These are phyloP conservation scores for Steinernema feltiae DNA, from an alignment of 1,140 invertebrate genomes.

Conservation along the genomic window DNA sequence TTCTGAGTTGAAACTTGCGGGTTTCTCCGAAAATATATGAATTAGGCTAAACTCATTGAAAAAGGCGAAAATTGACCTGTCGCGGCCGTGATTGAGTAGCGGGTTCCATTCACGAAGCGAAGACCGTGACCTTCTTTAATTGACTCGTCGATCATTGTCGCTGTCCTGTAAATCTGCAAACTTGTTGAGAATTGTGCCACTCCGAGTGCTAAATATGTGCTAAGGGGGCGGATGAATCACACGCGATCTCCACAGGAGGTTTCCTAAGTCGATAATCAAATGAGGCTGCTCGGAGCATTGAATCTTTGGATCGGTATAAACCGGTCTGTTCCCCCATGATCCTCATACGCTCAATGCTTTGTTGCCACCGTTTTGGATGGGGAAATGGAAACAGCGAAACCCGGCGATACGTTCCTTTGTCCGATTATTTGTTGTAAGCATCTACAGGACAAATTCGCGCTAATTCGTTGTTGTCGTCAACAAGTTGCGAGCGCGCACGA, in stretches of 20 bases:
- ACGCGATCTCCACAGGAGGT: not conserved
- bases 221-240: not conserved
- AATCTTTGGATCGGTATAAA: not conserved
- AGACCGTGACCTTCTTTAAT: slow-evolving; percentile 15
- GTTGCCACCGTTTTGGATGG: not conserved
- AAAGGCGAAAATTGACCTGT: not conserved
- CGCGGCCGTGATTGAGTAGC: not conserved
- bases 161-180: not conserved
- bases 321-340: not conserved
- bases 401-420: not conserved
- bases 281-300: not conserved
- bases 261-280: not conserved
- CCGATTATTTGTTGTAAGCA: not conserved
- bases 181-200: not conserved
- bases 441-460: not conserved
- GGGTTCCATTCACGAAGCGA: not conserved
- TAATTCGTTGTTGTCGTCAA: not conserved
- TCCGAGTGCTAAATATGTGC: not conserved
- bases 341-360: not conserved
- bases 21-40: not conserved
- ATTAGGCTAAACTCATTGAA: not conserved
- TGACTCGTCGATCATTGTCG: slow-evolving; percentile 4
- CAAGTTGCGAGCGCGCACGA: not conserved
- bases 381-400: not conserved
- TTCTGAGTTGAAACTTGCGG: too few species aligned